phyloP scores from a whole-genome alignment of 2,888 invertebrate genomes.

The Drosophila kanekoi region DNA sequence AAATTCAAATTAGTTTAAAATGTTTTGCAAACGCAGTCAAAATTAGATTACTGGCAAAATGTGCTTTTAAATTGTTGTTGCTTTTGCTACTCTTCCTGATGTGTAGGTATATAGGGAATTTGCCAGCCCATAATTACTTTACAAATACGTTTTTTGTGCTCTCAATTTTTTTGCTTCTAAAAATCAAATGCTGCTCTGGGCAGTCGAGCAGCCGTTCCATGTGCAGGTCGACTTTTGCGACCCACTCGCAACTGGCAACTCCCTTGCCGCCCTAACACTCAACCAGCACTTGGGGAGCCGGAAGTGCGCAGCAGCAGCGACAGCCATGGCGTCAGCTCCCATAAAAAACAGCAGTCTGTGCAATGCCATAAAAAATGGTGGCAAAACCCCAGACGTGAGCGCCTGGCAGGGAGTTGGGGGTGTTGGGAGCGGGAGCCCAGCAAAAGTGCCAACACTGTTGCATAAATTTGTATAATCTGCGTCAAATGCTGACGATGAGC shows the following conservation, averaged over 20 bases:
- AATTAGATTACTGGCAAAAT: slow-evolving; percentile 39
- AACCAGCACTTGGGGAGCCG: slow-evolving; percentile 42
- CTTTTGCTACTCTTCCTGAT: slow-evolving; percentile 8
- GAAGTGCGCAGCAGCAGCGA: slow-evolving; percentile 62
- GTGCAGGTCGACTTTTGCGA: slow-evolving; percentile 16
- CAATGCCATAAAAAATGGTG: slow-evolving; percentile 55
- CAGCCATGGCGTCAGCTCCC: slow-evolving; percentile 38
- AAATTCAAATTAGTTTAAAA: background rate
- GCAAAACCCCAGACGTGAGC: slow-evolving; percentile 10
- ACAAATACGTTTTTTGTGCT: slow-evolving; percentile 25
- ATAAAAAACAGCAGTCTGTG: slow-evolving; percentile 45
- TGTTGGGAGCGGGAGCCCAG: slow-evolving; percentile 1
- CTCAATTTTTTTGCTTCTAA: slow-evolving; percentile 32
- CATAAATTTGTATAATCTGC: slow-evolving; percentile 78
- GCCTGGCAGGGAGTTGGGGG: background rate
- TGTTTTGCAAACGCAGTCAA: background rate
- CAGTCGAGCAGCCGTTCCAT: slow-evolving; percentile 29
- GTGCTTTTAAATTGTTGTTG: slow-evolving; percentile 61
- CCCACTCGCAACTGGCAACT: slow-evolving; percentile 8
- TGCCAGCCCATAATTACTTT: slow-evolving; percentile 31
- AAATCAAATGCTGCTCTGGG: slow-evolving; percentile 59
- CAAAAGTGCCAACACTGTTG: slow-evolving; percentile 69
- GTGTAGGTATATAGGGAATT: slow-evolving; percentile 24
- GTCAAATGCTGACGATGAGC: slow-evolving; percentile 47
- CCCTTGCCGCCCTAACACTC: slow-evolving; percentile 3